These are phyloP conservation scores for Drosophila sp. DNA, from an alignment of 1,140 invertebrate genomes.

Conservation along the genomic window DNA sequence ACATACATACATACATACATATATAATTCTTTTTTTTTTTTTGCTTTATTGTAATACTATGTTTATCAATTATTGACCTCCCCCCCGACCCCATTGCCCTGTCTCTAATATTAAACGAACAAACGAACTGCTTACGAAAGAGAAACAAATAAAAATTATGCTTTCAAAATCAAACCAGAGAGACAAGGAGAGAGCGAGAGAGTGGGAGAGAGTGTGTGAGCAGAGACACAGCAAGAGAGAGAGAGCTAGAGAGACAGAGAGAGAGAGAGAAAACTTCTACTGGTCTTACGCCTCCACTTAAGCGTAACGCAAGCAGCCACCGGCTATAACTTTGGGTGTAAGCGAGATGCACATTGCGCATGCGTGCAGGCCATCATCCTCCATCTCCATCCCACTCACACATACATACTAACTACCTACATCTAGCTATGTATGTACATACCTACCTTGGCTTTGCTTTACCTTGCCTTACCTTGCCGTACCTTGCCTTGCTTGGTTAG, in stretches of 20 bases:
- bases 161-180: constrained; percentile 27
- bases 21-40: constrained; percentile 1
- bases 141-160: constrained; percentile 33
- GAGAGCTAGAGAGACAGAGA: constrained; percentile 9
- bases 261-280: constrained; percentile 36
- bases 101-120: constrained; percentile 14
- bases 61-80: constrained; percentile 9
- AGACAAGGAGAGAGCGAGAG: constrained; percentile 6
- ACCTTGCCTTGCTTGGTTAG: background rate
- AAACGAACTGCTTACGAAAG: constrained; percentile 12
- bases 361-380: constrained; percentile 38
- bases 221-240: background rate
- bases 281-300: constrained; percentile 74
- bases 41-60: constrained; percentile 11
- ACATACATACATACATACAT: background rate
- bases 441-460: too few species aligned
- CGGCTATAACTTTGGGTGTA: constrained; percentile 9
- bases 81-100: background rate
- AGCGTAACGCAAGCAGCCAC: constrained; percentile 72
- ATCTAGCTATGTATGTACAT: too few species aligned
- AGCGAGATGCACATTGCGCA: constrained; percentile 54
- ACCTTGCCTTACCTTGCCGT: background rate
- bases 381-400: constrained; percentile 26
- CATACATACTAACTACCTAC: background rate
- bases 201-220: background rate